Base-by-base conservation (phyloP, 2,888 invertebrate genomes). In the Allolobophora icterica region DNA sequence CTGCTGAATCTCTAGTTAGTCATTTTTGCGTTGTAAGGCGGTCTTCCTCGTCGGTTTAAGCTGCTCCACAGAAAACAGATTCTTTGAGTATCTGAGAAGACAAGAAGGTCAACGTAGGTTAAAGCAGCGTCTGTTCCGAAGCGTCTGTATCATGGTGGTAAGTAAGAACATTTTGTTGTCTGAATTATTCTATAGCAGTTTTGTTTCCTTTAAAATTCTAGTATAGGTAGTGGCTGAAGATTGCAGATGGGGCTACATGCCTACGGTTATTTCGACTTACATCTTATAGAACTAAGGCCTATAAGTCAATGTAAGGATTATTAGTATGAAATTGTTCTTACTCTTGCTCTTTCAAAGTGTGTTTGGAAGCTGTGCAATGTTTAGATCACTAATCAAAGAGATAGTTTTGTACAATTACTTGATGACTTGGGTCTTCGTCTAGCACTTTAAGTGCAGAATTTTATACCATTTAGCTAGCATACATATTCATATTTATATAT, bases 181-280 rank as follows among this genome's bases (percentile, higher is more conserved):
- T 24, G 52, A 71, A 71, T 71, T 71, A 71, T 71, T 71, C 71
- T 71, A n/a, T 71, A n/a, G 71, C n/a, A 71, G 71, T 71, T 71
- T 8, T 30, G n/a, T 71, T n/a, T 71, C 71, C 1, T 71, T 71
- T 71, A 30, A n/a, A 71, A n/a, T 71, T n/a, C 4, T 71, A 71
- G 24, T 21, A 24, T 52, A 52, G 15, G 52, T 0, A 71, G 1
- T 71, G 71, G 13, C n/a, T n/a, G 71, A 71, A 71, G 71, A 71
- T 71, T 71, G 30, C 71, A 71, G 5, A 11, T 71, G n/a, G 5
- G 0, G 4, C 13, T 5, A n/a, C 71, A 71, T 11, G n/a, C n/a
- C 30, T n/a, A 13, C n/a, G 11, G 71, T 71, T 71, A 8, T n/a
- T 30, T 71, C 6, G 30, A 11, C 1, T 8, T 8, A n/a, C n/a